Conservation (phyloP, 2,888 invertebrate species). For the Rotaria magnacalcarata region DNA sequence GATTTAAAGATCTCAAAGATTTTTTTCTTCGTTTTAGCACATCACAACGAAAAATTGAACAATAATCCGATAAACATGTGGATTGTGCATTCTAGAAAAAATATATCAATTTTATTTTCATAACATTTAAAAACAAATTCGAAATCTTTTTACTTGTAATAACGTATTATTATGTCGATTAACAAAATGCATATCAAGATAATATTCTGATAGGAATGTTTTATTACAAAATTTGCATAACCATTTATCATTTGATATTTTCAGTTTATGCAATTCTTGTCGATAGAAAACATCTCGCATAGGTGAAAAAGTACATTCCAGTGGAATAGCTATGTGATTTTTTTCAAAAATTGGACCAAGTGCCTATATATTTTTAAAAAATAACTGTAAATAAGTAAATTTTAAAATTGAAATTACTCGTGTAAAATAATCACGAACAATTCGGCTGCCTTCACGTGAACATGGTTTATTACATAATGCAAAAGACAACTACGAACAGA, state of each 20-base stretch:
- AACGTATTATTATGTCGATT: slow-evolving; percentile 52
- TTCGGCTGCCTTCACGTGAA: slow-evolving; percentile 37
- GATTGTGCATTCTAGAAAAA: slow-evolving; percentile 59
- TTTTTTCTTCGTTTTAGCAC: slow-evolving; percentile 60
- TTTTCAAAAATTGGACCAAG: slow-evolving; percentile 39
- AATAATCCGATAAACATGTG: slow-evolving; percentile 85
- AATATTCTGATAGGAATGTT: slow-evolving; percentile 53
- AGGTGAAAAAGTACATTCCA: slow-evolving; percentile 50
- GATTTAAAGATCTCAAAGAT: neutral
- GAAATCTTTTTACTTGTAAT: slow-evolving; percentile 48
- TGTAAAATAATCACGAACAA: slow-evolving; percentile 44
- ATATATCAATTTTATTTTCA: neutral
- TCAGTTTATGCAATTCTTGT: slow-evolving; percentile 52
- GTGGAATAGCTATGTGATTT: slow-evolving; percentile 48
- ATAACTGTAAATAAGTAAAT: too few species aligned
- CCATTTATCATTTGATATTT: slow-evolving; percentile 52
- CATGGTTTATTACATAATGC: neutral
- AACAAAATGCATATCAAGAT: slow-evolving; percentile 53
- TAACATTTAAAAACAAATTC: too few species aligned
- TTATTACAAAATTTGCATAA: slow-evolving; percentile 55
- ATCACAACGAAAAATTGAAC: slow-evolving; percentile 90
- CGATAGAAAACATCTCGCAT: slow-evolving; percentile 51
- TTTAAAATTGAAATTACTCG: neutral
- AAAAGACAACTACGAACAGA: too few species aligned
- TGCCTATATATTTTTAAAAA: neutral